phyloP scores from a whole-genome alignment of 2,113 vertebrate species.

The Amphiprion ocellaris region DNA sequence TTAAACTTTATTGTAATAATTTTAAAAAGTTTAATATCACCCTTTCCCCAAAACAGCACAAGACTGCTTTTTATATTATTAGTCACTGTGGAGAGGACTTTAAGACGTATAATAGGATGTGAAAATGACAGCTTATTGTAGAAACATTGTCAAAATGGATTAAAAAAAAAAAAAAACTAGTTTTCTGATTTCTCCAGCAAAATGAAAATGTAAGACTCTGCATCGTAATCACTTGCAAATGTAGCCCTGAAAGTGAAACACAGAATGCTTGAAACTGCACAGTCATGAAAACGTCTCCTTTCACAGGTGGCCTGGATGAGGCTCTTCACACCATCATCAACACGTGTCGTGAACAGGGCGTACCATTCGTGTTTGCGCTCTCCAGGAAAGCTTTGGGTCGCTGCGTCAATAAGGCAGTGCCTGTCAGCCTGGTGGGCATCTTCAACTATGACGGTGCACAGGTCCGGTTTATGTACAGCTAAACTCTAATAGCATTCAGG shows the following conservation, averaged over 20 bases:
- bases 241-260: background rate
- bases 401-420: constrained; percentile 96
- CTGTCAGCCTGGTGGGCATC: constrained; percentile 97
- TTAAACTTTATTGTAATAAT: too few species aligned
- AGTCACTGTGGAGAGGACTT: too few species aligned
- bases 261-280: background rate
- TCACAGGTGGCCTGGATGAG: constrained; percentile 94
- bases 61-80: too few species aligned
- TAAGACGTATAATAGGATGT: too few species aligned
- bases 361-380: constrained; percentile 96
- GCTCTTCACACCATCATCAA: constrained; percentile 94
- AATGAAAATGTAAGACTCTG: too few species aligned
- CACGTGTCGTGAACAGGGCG: constrained; percentile 91
- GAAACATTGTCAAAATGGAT: too few species aligned
- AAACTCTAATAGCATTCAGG: too few species aligned
- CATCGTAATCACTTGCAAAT: background rate
- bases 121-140: too few species aligned
- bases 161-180: too few species aligned
- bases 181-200: too few species aligned
- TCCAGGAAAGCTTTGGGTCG: constrained; percentile 95
- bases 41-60: too few species aligned
- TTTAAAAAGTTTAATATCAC: too few species aligned
- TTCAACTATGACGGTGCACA: constrained; percentile 99
- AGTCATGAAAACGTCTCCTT: background rate
- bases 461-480: constrained; percentile 79